Conservation (phyloP, 2,888 invertebrate genomes). For the Dasypolia templi region DNA sequence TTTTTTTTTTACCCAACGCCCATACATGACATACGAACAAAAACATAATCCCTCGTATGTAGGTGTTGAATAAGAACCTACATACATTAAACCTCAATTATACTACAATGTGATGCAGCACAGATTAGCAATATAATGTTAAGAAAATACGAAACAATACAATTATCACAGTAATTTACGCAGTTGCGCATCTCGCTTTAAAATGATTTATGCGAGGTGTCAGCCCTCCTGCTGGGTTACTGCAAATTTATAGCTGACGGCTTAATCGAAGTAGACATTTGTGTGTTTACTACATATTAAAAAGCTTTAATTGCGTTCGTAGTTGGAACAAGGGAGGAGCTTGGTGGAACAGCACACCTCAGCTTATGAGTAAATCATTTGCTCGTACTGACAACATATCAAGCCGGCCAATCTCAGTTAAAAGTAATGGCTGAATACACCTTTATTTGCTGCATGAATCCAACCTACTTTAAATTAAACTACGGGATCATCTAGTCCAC, state of each 20-base stretch:
- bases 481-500: background rate
- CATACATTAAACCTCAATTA: conserved; percentile 50
- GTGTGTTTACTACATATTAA: conserved; percentile 33
- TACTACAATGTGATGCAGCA: conserved; percentile 27
- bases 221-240: conserved; percentile 19
- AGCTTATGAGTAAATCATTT: background rate
- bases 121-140: conserved; percentile 46
- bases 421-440: background rate
- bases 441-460: conserved; percentile 4
- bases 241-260: conserved; percentile 32
- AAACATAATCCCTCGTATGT: conserved; percentile 61
- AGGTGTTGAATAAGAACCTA: conserved; percentile 61
- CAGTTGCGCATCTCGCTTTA: conserved; percentile 23
- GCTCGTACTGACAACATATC: background rate
- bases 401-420: background rate
- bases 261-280: conserved; percentile 36
- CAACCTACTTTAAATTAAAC: background rate
- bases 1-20: conserved; percentile 55
- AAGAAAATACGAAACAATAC: conserved; percentile 49
- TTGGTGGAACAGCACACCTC: background rate
- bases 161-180: conserved; percentile 33
- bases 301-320: conserved; percentile 30
- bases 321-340: background rate
- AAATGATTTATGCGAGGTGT: conserved; percentile 33
- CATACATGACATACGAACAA: conserved; percentile 61